Percentiles rank a stretch among this genome's conserved stretches.
These are phyloP conservation scores for Physocephala rufipes DNA, from an alignment of 2,888 invertebrate genomes.

Conservation along the genomic window DNA sequence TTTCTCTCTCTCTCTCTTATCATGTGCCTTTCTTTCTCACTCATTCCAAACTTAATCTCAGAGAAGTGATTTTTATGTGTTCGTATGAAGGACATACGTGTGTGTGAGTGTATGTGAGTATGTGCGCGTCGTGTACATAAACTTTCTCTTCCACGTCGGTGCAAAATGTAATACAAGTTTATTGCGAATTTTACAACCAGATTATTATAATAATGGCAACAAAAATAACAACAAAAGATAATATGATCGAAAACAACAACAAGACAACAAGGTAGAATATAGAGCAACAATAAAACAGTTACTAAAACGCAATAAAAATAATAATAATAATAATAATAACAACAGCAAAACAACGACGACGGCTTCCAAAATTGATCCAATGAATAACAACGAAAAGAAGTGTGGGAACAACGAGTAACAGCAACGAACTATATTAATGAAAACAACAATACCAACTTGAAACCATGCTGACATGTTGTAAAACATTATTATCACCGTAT, in stretches of 20 bases:
- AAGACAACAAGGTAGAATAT: background rate
- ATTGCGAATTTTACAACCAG: slow-evolving; percentile 47
- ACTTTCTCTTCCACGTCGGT: slow-evolving; percentile 3
- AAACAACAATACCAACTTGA: background rate
- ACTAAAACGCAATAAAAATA: too few species aligned
- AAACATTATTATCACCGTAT: slow-evolving; percentile 19
- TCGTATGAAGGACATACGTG: background rate
- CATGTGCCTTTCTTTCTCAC: background rate
- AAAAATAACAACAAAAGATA: background rate
- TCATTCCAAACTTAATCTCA: background rate
- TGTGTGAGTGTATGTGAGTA: slow-evolving; percentile 1
- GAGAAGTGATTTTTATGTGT: background rate
- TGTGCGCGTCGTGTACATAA: background rate
- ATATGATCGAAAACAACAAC: slow-evolving; percentile 4
- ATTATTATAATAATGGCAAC: slow-evolving; percentile 35
- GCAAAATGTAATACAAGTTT: slow-evolving; percentile 53
- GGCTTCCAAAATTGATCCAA: background rate
- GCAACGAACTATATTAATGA: background rate
- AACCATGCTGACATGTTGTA: slow-evolving; percentile 11
- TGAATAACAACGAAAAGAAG: background rate
- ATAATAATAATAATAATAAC: too few species aligned
- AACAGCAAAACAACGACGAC: background rate
- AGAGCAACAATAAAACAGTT: slow-evolving; percentile 4
- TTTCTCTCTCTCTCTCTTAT: background rate
- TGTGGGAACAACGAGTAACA: background rate